Conservation (phyloP, 2,797 vertebrate species). For the Austrolebias charrua region DNA sequence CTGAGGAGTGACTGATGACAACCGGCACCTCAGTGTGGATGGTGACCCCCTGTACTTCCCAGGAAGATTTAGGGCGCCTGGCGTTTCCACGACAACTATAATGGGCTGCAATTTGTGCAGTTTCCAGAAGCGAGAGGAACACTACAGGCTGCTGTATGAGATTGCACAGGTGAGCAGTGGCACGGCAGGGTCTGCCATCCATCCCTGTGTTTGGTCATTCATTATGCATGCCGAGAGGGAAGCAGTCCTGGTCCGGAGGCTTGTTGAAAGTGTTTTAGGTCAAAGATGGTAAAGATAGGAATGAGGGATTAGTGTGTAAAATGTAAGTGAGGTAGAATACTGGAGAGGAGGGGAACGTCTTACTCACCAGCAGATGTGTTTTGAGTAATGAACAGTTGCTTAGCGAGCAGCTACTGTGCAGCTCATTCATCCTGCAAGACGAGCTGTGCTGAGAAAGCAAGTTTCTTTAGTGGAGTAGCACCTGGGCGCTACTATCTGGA, state of each 20-base stretch:
- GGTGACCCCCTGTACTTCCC: slow-evolving; percentile 89
- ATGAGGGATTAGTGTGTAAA: slow-evolving; percentile 30
- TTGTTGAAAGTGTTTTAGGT: slow-evolving; percentile 20
- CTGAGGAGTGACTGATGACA: slow-evolving; percentile 95
- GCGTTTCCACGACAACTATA: slow-evolving; percentile 83
- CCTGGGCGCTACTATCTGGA: slow-evolving; percentile 7
- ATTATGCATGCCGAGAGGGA: slow-evolving; percentile 32
- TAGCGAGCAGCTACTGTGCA: slow-evolving; percentile 45
- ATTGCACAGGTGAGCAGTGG: slow-evolving; percentile 93
- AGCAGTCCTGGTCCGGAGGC: slow-evolving; percentile 25
- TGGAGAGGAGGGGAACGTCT: slow-evolving; percentile 19
- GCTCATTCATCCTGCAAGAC: slow-evolving; percentile 54
- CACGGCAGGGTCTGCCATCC: slow-evolving; percentile 35
- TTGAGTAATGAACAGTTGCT: slow-evolving; percentile 54
- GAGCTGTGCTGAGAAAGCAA: slow-evolving; percentile 52
- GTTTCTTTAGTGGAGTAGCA: slow-evolving; percentile 30
- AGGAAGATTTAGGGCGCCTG: slow-evolving; percentile 76
- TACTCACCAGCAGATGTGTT: slow-evolving; percentile 56
- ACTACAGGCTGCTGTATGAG: slow-evolving; percentile 99
- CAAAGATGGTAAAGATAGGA: slow-evolving; percentile 28
- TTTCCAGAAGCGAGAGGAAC: slow-evolving; percentile 98
- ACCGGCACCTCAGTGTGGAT: slow-evolving; percentile 87
- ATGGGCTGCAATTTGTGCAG: slow-evolving; percentile 99
- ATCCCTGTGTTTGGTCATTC: slow-evolving; percentile 29
- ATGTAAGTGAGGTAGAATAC: slow-evolving; percentile 39